Percentiles rank a stretch among this genome's conserved stretches.
phyloP scores from a whole-genome alignment of 2,888 invertebrate genomes.

The Nematopogon swammerdamellus region DNA sequence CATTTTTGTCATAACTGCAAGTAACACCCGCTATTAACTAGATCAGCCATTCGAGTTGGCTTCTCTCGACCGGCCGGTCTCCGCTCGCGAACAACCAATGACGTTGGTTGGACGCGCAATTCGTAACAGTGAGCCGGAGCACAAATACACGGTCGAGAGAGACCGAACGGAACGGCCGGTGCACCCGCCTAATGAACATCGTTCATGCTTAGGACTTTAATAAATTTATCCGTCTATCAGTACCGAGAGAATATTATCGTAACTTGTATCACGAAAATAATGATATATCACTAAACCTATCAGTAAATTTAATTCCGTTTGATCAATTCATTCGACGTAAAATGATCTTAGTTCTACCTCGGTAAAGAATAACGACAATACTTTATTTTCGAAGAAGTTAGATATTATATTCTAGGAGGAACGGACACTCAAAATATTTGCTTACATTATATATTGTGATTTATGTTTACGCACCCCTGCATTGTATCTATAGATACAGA shows the following conservation, averaged over 20 bases:
- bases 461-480: too few species aligned
- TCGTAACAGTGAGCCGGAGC: too few species aligned
- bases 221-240: slow-evolving; percentile 42
- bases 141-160: too few species aligned
- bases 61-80: too few species aligned
- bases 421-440: too few species aligned
- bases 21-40: slow-evolving; percentile 35
- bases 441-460: too few species aligned
- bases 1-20: slow-evolving; percentile 46
- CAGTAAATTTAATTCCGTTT: slow-evolving; percentile 38
- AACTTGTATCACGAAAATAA: slow-evolving; percentile 49
- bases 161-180: slow-evolving; percentile 28
- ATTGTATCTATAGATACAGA: too few species aligned
- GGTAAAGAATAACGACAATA: neutral
- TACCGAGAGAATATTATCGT: slow-evolving; percentile 44
- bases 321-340: slow-evolving; percentile 29
- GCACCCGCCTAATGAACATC: slow-evolving; percentile 51
- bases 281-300: neutral
- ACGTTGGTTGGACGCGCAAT: too few species aligned
- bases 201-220: slow-evolving; percentile 46
- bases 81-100: too few species aligned
- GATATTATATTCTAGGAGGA: too few species aligned
- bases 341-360: neutral
- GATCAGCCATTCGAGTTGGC: neutral
- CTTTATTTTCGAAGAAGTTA: neutral